Base-by-base conservation (phyloP, 92 coral and sea anemone genomes). In the Zoanthus sociatus region DNA sequence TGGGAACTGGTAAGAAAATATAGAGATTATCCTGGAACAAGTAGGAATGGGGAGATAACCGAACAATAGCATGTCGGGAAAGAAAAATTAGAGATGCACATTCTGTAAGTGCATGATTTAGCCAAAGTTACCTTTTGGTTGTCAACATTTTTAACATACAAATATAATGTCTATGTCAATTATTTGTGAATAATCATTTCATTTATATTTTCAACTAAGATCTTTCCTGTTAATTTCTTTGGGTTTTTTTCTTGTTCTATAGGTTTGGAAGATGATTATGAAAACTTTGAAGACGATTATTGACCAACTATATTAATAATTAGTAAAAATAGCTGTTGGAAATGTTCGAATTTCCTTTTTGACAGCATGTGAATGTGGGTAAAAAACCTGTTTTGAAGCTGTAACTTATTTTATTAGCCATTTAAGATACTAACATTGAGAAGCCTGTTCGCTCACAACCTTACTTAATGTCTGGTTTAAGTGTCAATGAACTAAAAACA, bases 191-290 rank as follows among this genome's bases (percentile, higher is more conserved):
- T 53, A 53, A 2, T 26, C 4, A 32, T 9, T 71, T 17, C n/a
- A 32, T 11, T 71, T 73, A 1, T 73, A 7, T 16, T 21, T 68
- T 70, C 18, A 76, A 46, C 31, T 15, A n/a, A 13, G 26, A 10
- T 37, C 30, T 31, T 30, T 64, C 14, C 33, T 10, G 18, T 21
- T 21, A 7, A 45, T 17, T 66, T 8, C 30, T 77, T 18, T 66
- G 31, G 67, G 30, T 47, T 68, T 58, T 60, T 71, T 50, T 50
- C 54, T 12, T 32, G 30, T 7, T 53, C 90, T 87, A 64, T 51
- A 95, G 98, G 92, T 69, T 82, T 87, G 15, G 96, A 90, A 73
- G 97, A 92, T 61, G 99, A 95, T 4, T 97, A 93, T 63, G 93
- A 85, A 16, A 98, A 94, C 77, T 94, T 90, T 73, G 99, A 92